Base-by-base conservation (phyloP, 2,888 invertebrate genomes). In the Muscina levida region DNA sequence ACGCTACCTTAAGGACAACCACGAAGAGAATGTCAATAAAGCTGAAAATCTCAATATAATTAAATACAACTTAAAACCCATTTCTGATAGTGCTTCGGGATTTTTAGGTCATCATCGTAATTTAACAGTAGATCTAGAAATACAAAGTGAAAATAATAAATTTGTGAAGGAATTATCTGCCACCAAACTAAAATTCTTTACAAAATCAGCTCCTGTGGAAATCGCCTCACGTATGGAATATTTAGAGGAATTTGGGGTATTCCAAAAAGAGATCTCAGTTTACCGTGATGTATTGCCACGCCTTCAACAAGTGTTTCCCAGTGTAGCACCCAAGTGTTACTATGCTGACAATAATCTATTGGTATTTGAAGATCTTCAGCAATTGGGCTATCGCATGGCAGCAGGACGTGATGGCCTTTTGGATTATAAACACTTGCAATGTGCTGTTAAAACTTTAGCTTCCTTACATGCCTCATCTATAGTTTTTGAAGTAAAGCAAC, bases 151-250 rank as follows among this genome's bases (percentile, higher is more conserved):
- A 0, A 70, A 83, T 10, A 59, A 19, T 17, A 37, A 39, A 42
- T 79, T 75, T 0, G 42, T 62, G 8, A 44, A 76, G n/a, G 44
- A 82, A n/a, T 44, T 53, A 6, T 13, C 82, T 74, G 13, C 42
- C 22, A 62, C 37, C 42, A 71, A 87, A 86, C 19, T 89, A 24
- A 83, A 84, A 2, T 92, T 93, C 79, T 94, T 94, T 84, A 89
- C 93, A 0, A 94, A 94, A 87, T 91, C 92, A 6, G 88, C 93
- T 70, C 94, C 94, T 0, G 89, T 89, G 74, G 91, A 91, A 13
- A 90, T 92, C 62, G 86, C 89, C 11, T 84, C 89, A 0, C 92
- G 92, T 84, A 92, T 92, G 83, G 91, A 90, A 10, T 92, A 92
- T 82, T 83, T 93, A 0, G 87, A 90, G 53, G 87, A 90, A 24